Base-by-base conservation (phyloP, 2,113 vertebrate species). In the Stegastes partitus region DNA sequence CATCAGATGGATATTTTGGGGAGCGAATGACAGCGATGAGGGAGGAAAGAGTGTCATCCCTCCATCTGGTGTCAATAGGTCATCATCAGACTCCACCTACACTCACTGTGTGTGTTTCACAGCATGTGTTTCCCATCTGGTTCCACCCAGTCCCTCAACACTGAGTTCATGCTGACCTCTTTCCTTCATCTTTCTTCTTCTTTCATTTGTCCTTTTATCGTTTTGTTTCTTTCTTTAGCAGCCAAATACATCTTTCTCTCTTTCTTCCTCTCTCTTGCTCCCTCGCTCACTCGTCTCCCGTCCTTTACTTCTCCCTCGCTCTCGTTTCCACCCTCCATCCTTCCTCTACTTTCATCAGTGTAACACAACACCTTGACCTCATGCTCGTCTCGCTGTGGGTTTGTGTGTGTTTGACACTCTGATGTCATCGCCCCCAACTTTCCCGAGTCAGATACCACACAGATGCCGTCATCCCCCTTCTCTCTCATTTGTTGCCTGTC, bases 91-190 rank as follows among this genome's bases (percentile, higher is more conserved):
- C 77, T 81, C 79, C 71, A 21, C 79, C 75, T 62, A 72, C 74
- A 3, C 63, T 69, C 18, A 2, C 45, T 65, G 84, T 77, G 71
- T 55, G 69, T 65, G 39, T 65, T 67, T 77, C 50, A 18, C 84
- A 58, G 77, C 91, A 92, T 89, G 85, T 91, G 91, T 88, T 92
- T 88, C 80, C 82, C 87, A 89, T 91, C 89, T 89, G 86, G 87
- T 75, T 82, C 88, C 89, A 51, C 89, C 89, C 88, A 79, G 58
- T 91, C 89, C 86, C 86, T 86, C 81, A 82, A 15, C 86, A 64
- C 75, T 87, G 77, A 85, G 45, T 82, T 85, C 87, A 86, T 67
- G n/a, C 61, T 83, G 74, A 85, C 86, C 82, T 69, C 51, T 25
- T 63, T 78, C 50, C 68, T 47, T 84, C 61, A 5, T 70, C 62